Evolutionary conservation across 2,113 vertebrate genomes (phyloP).

Genomic region (Pseudolaguvia tuberculata): DNA sequence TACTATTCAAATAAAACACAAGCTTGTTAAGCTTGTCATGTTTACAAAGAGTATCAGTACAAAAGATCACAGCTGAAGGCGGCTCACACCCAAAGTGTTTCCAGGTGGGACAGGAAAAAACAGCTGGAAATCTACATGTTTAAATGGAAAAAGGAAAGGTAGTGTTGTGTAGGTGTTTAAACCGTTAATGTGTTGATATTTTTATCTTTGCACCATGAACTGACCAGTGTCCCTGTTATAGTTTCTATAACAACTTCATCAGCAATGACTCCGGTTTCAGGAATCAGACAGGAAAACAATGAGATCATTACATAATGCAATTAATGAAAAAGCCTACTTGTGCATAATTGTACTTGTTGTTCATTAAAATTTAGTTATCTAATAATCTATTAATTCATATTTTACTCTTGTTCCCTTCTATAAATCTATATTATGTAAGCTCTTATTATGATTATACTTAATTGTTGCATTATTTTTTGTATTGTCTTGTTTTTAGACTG

Average conservation of each 20-base stretch:
- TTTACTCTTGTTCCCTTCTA: too few relatives aligned
- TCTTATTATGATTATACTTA: too few relatives aligned
- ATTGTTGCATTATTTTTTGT: too few relatives aligned
- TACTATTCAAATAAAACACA: too few relatives aligned
- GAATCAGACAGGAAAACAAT: background rate
- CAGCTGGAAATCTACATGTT: slow-evolving; percentile 23
- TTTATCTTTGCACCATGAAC: background rate
- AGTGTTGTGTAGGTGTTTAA: background rate
- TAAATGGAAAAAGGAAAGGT: slow-evolving; percentile 13
- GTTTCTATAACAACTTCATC: background rate
- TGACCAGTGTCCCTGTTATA: background rate
- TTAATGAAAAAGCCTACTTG: background rate
- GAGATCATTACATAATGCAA: background rate
- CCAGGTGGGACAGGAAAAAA: slow-evolving; percentile 7
- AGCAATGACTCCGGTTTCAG: background rate
- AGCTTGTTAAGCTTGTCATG: too few relatives aligned
- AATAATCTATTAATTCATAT: too few relatives aligned
- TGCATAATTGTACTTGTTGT: background rate
- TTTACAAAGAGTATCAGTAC: too few relatives aligned
- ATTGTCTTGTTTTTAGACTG: too few relatives aligned
- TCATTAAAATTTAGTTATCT: background rate
- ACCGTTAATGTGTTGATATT: background rate
- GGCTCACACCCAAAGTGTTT: background rate
- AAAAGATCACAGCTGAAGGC: too few relatives aligned
- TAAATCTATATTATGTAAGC: too few relatives aligned